phyloP scores from a whole-genome alignment of 1,140 invertebrate species.

The Episyrphus balteatus region DNA sequence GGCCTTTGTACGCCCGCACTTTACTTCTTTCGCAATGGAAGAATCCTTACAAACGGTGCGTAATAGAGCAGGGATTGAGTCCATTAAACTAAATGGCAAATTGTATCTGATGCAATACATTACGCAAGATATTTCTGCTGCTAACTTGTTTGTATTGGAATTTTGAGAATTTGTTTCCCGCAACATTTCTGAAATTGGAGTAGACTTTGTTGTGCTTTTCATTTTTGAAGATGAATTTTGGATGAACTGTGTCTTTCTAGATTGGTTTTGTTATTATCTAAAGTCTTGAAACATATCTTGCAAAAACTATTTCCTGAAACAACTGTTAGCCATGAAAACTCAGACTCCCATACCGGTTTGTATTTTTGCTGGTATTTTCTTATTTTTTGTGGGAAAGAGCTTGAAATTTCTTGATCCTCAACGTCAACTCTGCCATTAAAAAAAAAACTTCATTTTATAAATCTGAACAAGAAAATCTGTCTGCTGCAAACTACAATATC shows the following conservation, averaged over 20 bases:
- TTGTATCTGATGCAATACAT: not conserved
- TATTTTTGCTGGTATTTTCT: too few relatives aligned
- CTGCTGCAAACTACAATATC: too few relatives aligned
- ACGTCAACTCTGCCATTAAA: too few relatives aligned
- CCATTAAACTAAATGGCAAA: not conserved
- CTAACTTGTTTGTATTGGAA: not conserved
- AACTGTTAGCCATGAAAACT: too few relatives aligned
- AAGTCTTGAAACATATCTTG: too few relatives aligned
- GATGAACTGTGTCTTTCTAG: not conserved
- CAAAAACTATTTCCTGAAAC: too few relatives aligned
- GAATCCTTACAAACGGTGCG: not conserved
- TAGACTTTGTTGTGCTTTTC: not conserved
- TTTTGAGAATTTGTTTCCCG: not conserved
- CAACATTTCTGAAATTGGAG: not conserved
- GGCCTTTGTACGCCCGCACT: not conserved
- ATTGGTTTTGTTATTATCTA: too few relatives aligned
- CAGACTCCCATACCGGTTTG: too few relatives aligned
- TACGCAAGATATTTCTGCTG: not conserved
- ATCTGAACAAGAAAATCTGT: too few relatives aligned
- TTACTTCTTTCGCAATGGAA: not conserved
- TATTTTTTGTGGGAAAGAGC: too few relatives aligned
- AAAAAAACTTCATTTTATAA: too few relatives aligned
- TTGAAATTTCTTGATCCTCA: too few relatives aligned
- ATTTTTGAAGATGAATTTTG: not conserved
- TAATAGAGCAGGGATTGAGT: not conserved